Evolutionary conservation across 2,888 invertebrate species (phyloP).

Genomic region (Dyspetes luteomarginatus): DNA sequence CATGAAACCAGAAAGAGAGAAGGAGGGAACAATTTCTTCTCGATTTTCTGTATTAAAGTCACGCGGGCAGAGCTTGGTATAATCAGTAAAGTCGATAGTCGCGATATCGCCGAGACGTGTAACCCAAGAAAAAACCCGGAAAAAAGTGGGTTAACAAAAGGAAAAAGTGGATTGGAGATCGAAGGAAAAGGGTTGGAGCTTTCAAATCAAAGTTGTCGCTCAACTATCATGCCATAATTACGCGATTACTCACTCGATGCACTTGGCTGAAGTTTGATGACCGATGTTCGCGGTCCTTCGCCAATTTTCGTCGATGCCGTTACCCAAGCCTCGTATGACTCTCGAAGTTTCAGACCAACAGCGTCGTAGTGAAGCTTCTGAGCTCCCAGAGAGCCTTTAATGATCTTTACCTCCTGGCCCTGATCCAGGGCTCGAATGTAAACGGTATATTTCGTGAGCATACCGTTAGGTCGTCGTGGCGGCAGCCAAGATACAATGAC

Average conservation of each 20-base stretch:
- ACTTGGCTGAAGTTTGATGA: conserved; percentile 84
- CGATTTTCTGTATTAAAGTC: conserved; percentile 44
- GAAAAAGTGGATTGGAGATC: background rate
- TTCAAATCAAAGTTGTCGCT: background rate
- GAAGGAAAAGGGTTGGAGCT: background rate
- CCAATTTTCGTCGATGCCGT: conserved; percentile 87
- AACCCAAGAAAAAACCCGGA: background rate
- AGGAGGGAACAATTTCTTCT: background rate
- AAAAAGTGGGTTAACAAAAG: background rate
- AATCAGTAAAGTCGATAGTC: conserved; percentile 50
- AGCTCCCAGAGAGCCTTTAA: conserved; percentile 83
- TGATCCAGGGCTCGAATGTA: conserved; percentile 85
- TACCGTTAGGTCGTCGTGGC: conserved; percentile 87
- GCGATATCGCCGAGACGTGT: conserved; percentile 31
- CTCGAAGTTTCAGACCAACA: conserved; percentile 84
- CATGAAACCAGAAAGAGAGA: background rate
- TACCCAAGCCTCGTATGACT: conserved; percentile 87
- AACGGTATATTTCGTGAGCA: conserved; percentile 87
- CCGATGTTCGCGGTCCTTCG: conserved; percentile 86
- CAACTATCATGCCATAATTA: conserved; percentile 18
- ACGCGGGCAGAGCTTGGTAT: conserved; percentile 25
- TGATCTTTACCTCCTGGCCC: conserved; percentile 84
- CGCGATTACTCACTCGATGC: conserved; percentile 78
- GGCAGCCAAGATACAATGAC: conserved; percentile 88
- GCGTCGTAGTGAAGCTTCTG: conserved; percentile 85